Base-by-base conservation (phyloP, 2,888 invertebrate species). In the Dascillus cervinus region DNA sequence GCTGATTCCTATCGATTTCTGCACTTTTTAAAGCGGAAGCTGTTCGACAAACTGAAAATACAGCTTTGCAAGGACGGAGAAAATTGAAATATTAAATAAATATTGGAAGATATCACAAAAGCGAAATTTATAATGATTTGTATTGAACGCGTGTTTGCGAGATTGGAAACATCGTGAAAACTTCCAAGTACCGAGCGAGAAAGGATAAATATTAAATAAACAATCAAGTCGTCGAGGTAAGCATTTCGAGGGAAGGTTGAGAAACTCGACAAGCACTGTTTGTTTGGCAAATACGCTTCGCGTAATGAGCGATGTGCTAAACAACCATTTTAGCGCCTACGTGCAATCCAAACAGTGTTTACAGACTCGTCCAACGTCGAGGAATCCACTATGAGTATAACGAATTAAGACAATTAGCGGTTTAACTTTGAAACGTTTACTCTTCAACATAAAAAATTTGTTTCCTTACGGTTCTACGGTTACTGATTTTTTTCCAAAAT, bases 331-430 rank as follows among this genome's bases (percentile, higher is more conserved):
- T 47, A 47, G 41, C 47, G 43, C 43, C 42, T 39, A 36, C 48
- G 41, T 47, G 47, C 47, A 49, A 50, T 46, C 44, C 46, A 49
- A 51, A 52, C 48, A 50, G 42, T 49, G 55, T 53, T 53, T 52
- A 45, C 53, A 36, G 41, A 49, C 46, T 48, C 44, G 45, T 42
- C 47, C 43, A 40, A 46, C 44, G 44, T 41, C 44, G 46, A 47
- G 49, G 48, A 50, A 49, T 47, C 47, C 45, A 45, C 45, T 43
- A 45, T 53, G 52, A 52, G 47, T 49, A 47, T 46, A 53, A 56
- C 50, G 48, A 56, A 58, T 58, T 56, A 56, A 54, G 50, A 54
- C 50, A 56, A 58, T 56, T 57, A 56, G 54, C 50, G 53, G 55
- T 48, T 47, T 34, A 44, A 46, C 53, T 56, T 52, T 53, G 47